These are phyloP conservation scores for Cladopsammia gracilis DNA, from an alignment of 64 coral and sea anemone species.

Conservation along the genomic window DNA sequence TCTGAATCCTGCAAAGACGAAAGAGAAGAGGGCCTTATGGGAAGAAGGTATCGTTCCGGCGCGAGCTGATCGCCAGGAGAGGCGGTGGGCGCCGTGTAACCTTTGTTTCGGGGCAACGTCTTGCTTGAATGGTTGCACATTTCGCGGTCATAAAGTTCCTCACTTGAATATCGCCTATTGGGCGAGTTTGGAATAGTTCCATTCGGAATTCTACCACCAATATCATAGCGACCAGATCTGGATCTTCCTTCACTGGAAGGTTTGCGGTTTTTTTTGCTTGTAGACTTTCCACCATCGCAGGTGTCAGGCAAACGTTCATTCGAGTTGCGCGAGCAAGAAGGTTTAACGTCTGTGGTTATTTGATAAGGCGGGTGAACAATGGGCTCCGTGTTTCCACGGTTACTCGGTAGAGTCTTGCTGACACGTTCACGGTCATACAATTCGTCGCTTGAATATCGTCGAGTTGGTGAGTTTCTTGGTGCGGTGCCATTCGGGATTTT, in stretches of 20 bases:
- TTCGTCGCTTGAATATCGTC: slow-evolving; percentile 34
- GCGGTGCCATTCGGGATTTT: background rate
- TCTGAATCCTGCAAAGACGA: slow-evolving; percentile 6
- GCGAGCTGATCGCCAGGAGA: background rate
- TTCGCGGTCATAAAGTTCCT: background rate
- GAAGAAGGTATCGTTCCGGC: background rate
- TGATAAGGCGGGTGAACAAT: background rate
- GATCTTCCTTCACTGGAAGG: background rate
- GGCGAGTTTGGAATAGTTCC: background rate
- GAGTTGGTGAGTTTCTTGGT: background rate
- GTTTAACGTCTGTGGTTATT: too few species aligned
- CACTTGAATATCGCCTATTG: background rate
- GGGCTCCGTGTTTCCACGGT: background rate
- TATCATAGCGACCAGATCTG: background rate
- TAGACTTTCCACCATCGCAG: background rate
- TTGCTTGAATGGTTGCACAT: background rate
- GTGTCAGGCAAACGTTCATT: background rate
- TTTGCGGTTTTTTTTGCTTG: background rate
- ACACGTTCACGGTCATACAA: background rate
- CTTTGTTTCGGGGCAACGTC: background rate
- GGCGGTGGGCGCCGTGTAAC: background rate
- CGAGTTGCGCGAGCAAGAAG: background rate
- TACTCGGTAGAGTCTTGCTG: background rate
- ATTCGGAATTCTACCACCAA: background rate
- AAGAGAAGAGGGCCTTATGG: slow-evolving; percentile 19